Base-by-base conservation (phyloP, 1,140 invertebrate species). In the Apis laboriosa region DNA sequence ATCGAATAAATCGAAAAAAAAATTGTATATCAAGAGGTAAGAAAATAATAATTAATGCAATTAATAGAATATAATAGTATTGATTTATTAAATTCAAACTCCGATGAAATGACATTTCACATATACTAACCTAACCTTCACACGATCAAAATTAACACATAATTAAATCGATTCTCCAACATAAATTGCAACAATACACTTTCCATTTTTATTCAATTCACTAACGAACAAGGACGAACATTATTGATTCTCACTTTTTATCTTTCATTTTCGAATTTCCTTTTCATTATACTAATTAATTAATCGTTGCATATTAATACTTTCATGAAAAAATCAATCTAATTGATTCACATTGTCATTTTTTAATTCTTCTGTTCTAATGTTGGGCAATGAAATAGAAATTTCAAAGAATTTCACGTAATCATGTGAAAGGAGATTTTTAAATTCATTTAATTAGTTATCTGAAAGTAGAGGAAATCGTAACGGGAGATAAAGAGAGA, bases 371-470 rank as follows among this genome's bases (percentile, higher is more conserved):
- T 75, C 58, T n/a, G 15, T 34, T n/a, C 9, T 24, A 51, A 61
- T 15, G 72, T 43, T 11, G 11, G 2, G 28, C 13, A 60, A 68
- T 51, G 70, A 80, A 74, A 84, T 84, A 84, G 77, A 84, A 84
- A 84, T 84, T 68, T 24, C 83, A 83, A 81, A 70, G 84, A 85
- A 86, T 86, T 87, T 87, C 72, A 78, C 82, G 83, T 81, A 83
- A 85, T 87, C 90, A 88, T 91, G 90, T 84, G 90, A 91, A 91
- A 89, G 83, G 88, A 91, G 88, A 90, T 88, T 55, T n/a, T 17
- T 8, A 11, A 19, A 72, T 75, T 80, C 60, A 66, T 85, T 89
- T 90, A 91, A 91, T 91, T 91, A 90, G 83, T 79, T 86, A 84
- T 86, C 81, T 84, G 88, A 90, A 90, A 90, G 89, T 68, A 49